phyloP scores from a whole-genome alignment of 2,797 vertebrate species.

The Alcedo quadribrachys region DNA sequence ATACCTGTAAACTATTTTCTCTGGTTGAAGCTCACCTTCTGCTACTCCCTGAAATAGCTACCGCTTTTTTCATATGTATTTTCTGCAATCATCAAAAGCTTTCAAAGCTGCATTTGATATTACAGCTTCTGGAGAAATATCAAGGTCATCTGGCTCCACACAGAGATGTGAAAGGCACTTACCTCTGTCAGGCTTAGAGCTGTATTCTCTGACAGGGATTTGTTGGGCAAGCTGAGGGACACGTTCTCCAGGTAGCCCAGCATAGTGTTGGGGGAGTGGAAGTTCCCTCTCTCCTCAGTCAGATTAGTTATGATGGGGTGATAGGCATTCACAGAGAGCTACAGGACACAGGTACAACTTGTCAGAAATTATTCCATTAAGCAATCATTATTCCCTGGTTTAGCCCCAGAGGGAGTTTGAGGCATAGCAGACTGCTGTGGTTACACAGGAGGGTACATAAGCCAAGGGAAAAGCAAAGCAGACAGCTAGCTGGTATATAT shows the following conservation, averaged over 20 bases:
- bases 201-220: constrained; percentile 77
- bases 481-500: too few relatives aligned
- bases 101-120: accelerated
- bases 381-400: not conserved
- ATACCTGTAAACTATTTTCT: not conserved
- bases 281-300: constrained; percentile 46
- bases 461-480: not conserved
- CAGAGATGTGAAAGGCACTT: not conserved
- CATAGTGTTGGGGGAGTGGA: constrained; percentile 39
- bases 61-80: not conserved
- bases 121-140: not conserved
- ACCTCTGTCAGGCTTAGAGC: constrained; percentile 91
- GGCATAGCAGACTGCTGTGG: not conserved
- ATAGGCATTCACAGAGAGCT: constrained; percentile 80
- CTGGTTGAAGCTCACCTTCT: not conserved
- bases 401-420: not conserved
- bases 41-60: not conserved
- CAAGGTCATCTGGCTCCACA: not conserved
- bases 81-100: not conserved
- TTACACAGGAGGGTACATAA: not conserved
- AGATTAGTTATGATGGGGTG: constrained; percentile 73
- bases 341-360: not conserved
- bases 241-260: constrained; percentile 79
- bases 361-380: not conserved
- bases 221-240: constrained; percentile 77